These are phyloP conservation scores for Lemur catta DNA, from an alignment of 2,797 vertebrate species.

Conservation along the genomic window DNA sequence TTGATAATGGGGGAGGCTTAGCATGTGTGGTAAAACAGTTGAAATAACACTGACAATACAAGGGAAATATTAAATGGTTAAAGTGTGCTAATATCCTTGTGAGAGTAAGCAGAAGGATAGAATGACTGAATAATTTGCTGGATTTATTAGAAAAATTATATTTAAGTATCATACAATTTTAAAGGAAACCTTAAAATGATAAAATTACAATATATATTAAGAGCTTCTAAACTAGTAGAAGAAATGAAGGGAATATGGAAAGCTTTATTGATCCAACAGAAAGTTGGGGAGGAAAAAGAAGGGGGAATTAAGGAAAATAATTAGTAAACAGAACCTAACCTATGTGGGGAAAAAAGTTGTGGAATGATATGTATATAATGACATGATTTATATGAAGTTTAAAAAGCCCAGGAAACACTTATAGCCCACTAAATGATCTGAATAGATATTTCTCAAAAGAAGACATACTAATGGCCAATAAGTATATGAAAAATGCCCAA, in stretches of 20 bases:
- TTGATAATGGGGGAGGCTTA: not conserved
- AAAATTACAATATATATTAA: not conserved
- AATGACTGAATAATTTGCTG: not conserved
- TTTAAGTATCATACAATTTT: slow-evolving; percentile 33
- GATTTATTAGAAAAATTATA: not conserved
- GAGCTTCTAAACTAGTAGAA: not conserved
- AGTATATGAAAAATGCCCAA: not conserved
- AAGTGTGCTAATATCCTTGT: not conserved
- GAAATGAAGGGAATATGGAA: not conserved
- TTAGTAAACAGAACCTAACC: not conserved
- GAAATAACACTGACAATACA: not conserved
- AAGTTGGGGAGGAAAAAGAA: not conserved
- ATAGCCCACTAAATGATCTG: not conserved
- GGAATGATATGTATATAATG: not conserved
- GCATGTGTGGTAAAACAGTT: not conserved
- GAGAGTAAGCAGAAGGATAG: not conserved
- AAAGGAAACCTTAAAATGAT: not conserved
- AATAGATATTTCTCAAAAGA: not conserved
- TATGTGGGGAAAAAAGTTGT: not conserved
- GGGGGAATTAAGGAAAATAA: not conserved
- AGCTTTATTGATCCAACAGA: not conserved
- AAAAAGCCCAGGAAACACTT: not conserved
- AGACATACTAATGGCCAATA: not conserved
- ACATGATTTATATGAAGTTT: not conserved
- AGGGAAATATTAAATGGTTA: not conserved